These are phyloP conservation scores for Rhodophaea formosa DNA, from an alignment of 2,888 invertebrate species.

Conservation along the genomic window DNA sequence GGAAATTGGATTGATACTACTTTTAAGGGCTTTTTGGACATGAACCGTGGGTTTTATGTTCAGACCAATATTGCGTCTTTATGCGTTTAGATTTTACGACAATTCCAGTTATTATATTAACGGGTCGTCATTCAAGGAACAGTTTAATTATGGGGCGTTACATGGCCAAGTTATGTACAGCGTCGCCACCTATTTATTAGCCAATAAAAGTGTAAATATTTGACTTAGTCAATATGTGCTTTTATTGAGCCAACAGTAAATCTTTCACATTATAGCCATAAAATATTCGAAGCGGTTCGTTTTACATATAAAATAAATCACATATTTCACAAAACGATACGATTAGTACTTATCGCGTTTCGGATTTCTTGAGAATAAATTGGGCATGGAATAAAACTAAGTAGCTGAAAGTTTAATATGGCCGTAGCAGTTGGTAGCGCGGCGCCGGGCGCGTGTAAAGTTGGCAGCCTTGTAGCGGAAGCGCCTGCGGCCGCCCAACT, in stretches of 20 bases:
- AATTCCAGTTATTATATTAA: slow-evolving; percentile 47
- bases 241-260: slow-evolving; percentile 1
- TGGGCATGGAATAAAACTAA: slow-evolving; percentile 67
- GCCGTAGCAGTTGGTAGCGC: slow-evolving; percentile 42
- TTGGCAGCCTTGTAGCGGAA: slow-evolving; percentile 35
- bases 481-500: slow-evolving; percentile 48
- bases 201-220: slow-evolving; percentile 16
- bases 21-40: slow-evolving; percentile 75
- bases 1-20: slow-evolving; percentile 79
- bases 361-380: slow-evolving; percentile 48
- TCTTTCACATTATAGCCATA: neutral
- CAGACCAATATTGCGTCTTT: slow-evolving; percentile 68
- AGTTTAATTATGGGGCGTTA: slow-evolving; percentile 19
- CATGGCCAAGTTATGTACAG: slow-evolving; percentile 17
- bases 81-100: slow-evolving; percentile 61
- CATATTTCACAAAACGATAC: slow-evolving; percentile 2
- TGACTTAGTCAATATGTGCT: slow-evolving; percentile 11
- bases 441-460: slow-evolving; percentile 29
- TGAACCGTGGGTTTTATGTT: slow-evolving; percentile 67
- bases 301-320: neutral
- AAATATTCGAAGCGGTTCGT: neutral
- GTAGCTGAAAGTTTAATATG: slow-evolving; percentile 59
- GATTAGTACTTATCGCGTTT: slow-evolving; percentile 10
- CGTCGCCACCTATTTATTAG: slow-evolving; percentile 24
- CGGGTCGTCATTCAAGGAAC: slow-evolving; percentile 20